Base-by-base conservation (phyloP, 2,797 vertebrate species). In the Sebastes ruberrimus region DNA sequence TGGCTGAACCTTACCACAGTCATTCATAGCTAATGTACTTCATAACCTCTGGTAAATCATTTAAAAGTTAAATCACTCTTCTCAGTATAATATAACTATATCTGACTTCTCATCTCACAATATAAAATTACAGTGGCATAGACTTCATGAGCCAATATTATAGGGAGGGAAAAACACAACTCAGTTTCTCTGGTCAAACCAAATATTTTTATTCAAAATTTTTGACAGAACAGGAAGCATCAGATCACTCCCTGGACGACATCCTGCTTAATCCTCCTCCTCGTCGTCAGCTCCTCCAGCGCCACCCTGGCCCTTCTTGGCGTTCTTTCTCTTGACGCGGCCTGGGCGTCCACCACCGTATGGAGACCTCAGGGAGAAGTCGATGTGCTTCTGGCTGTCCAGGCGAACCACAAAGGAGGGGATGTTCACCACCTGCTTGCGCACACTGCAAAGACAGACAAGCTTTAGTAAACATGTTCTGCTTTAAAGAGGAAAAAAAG, bases 381-480 rank as follows among this genome's bases (percentile, higher is more conserved):
- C 97, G 0, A 98, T 99, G 95, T 99, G 98, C 87, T 98, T 99
- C 92, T 99, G 98, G 28, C 97, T 98, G 92, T 99, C 98, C 95
- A 99, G 94, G 25, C 97, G 97, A 65, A 99, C 98, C 71, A 99
- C 97, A 61, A 98, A 99, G 16, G 97, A 99, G 0, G 97, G 97
- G 91, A 99, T 98, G 93, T 99, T 99, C 87, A 98, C 98, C 86
- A 98, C 97, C 94, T 99, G 98, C 86, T 99, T 99, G 67, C 97
- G 97, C 71, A 98, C 97, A 83, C 97, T 99, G 92, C 2, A 33
- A 64, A 73, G 16, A 92, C 2, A 78, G 7, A 76, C 0, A 1
- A 38, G 0, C 6, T 72, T 81, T 0, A 84, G 4, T 11, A 64
- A 7, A 46, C 4, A 53, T 9, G 0, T 20, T 49, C 3, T 64